Evolutionary conservation across 1,140 invertebrate species (phyloP).

Genomic region (Drusus annulatus): DNA sequence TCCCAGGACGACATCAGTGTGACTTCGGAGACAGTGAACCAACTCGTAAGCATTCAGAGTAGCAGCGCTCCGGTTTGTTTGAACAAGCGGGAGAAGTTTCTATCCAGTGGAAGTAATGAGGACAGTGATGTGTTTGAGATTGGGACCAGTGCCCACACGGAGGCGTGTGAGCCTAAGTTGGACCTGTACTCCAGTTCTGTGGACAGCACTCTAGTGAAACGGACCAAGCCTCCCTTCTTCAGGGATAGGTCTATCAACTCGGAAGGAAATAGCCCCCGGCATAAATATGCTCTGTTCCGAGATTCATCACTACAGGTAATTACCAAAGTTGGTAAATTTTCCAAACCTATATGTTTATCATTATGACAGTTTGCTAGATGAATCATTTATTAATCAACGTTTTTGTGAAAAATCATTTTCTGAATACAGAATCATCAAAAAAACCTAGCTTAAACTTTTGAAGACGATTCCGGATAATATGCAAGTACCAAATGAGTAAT

Average conservation of each 20-base stretch:
- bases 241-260: conserved; percentile 69
- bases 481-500: too few relatives aligned
- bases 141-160: neutral
- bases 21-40: conserved; percentile 25
- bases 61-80: conserved; percentile 33
- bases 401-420: too few relatives aligned
- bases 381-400: too few relatives aligned
- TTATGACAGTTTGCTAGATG: too few relatives aligned
- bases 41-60: conserved; percentile 20
- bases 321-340: too few relatives aligned
- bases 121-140: conserved; percentile 43
- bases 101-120: neutral
- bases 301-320: conserved; percentile 69
- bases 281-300: conserved; percentile 68
- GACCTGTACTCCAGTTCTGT: conserved; percentile 66
- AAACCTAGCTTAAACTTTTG: too few relatives aligned
- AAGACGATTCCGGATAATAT: too few relatives aligned
- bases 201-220: conserved; percentile 64
- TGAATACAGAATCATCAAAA: too few relatives aligned
- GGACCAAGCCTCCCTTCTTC: conserved; percentile 63
- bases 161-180: conserved; percentile 17
- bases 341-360: too few relatives aligned
- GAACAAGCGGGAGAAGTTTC: neutral
- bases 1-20: conserved; percentile 41
- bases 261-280: conserved; percentile 67